Percentiles rank a stretch among this genome's conserved stretches.
Conservation (phyloP, 2,888 invertebrate genomes). For the Trypoxylon attenuatum region DNA sequence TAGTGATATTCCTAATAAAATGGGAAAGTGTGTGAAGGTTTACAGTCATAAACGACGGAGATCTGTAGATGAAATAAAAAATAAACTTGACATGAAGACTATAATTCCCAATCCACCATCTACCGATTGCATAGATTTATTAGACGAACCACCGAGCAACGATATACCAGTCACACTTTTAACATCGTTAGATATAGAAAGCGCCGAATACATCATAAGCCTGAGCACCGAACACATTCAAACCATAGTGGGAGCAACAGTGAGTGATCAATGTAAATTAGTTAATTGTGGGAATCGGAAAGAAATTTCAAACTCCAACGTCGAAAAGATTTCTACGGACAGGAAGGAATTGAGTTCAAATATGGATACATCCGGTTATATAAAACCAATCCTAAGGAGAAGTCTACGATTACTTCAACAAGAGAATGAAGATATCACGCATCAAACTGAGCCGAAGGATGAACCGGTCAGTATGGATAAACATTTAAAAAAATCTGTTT, state of each 20-base stretch:
- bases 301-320: slow-evolving; percentile 37
- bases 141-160: slow-evolving; percentile 60
- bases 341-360: slow-evolving; percentile 42
- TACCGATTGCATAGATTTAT: slow-evolving; percentile 66
- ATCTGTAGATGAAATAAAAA: slow-evolving; percentile 51
- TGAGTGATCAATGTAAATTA: slow-evolving; percentile 46
- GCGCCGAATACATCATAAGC: slow-evolving; percentile 65
- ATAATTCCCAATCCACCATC: slow-evolving; percentile 32
- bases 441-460: slow-evolving; percentile 39
- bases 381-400: slow-evolving; percentile 62
- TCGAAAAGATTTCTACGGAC: slow-evolving; percentile 32
- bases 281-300: slow-evolving; percentile 25
- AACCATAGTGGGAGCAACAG: slow-evolving; percentile 60
- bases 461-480: slow-evolving; percentile 19
- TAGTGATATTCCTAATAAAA: slow-evolving; percentile 46
- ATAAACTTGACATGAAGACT: slow-evolving; percentile 34
- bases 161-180: slow-evolving; percentile 63
- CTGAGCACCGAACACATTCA: slow-evolving; percentile 65
- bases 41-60: slow-evolving; percentile 69
- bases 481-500: slow-evolving; percentile 35
- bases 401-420: slow-evolving; percentile 68
- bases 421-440: slow-evolving; percentile 60
- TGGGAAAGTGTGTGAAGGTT: slow-evolving; percentile 69
- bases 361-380: slow-evolving; percentile 30
- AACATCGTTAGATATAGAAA: slow-evolving; percentile 64